These are phyloP conservation scores for Adelges cooleyi DNA, from an alignment of 1,140 invertebrate genomes.

Conservation along the genomic window DNA sequence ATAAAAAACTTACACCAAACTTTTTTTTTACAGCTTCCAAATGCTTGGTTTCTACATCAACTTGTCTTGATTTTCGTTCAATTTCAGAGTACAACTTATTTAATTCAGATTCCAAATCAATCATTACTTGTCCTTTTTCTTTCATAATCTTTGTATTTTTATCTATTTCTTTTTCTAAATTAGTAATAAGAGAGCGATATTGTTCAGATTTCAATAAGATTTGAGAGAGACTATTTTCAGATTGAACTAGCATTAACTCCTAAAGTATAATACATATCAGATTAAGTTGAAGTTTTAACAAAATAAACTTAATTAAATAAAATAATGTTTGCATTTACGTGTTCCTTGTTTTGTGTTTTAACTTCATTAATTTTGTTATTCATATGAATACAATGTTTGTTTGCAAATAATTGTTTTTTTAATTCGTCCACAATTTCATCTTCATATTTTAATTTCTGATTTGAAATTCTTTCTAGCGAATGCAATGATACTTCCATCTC, in stretches of 20 bases:
- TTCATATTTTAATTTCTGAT: slow-evolving; percentile 9
- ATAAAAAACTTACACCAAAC: background rate
- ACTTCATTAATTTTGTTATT: slow-evolving; percentile 20
- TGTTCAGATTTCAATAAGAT: slow-evolving; percentile 7
- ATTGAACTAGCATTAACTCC: slow-evolving; percentile 5
- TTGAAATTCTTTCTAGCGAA: background rate
- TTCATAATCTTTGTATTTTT: slow-evolving; percentile 6
- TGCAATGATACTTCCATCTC: background rate
- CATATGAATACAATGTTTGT: slow-evolving; percentile 12
- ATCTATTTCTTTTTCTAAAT: slow-evolving; percentile 14
- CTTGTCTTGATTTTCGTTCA: slow-evolving; percentile 13
- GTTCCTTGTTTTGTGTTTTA: slow-evolving; percentile 15
- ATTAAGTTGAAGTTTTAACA: background rate
- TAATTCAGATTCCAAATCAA: background rate
- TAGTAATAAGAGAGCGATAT: background rate
- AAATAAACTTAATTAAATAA: background rate
- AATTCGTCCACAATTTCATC: slow-evolving; percentile 13
- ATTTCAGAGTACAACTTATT: background rate
- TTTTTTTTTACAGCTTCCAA: slow-evolving; percentile 1
- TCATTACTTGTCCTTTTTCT: background rate
- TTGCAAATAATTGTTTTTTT: slow-evolving; percentile 14
- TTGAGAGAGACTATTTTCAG: slow-evolving; percentile 13
- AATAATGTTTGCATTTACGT: background rate
- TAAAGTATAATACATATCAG: background rate
- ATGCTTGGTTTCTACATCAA: slow-evolving; percentile 18